Evolutionary conservation across 2,888 invertebrate genomes (phyloP), one percentile per base, ranked within the genome.

Genomic region (Thera obeliscata): DNA sequence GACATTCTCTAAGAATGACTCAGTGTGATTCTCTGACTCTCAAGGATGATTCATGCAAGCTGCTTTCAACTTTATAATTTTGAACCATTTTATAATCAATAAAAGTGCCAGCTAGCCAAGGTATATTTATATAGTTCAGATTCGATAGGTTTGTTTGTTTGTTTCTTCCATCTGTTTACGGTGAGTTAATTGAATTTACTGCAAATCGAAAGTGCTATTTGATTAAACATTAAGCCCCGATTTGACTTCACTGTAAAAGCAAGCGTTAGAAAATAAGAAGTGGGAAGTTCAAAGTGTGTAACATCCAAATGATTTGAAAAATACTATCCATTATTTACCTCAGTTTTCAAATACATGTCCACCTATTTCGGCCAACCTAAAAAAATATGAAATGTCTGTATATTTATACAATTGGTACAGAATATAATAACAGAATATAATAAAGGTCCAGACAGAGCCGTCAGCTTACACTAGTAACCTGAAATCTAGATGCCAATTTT

Each of bases 381-480:
- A 75, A 74, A 68, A 68, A 48, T 59, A 70, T 63, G 60, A 52
- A 68, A 63, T 64, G 67, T 70, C 48, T 50, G 43, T 61, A 63
- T 54, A 70, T 67, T 73, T 69, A 52, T 71, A 74, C 70, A 70
- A 71, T 72, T 71, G 61, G 48, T 60, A 72, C 72, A 66, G 70
- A 72, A n/a, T n/a, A n/a, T n/a, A n/a, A n/a, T n/a, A n/a, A n/a
- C n/a, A n/a, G n/a, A n/a, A n/a, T n/a, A n/a, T n/a, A 66, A 64
- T 74, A 60, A 71, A 76, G 67, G 62, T 69, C 75, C 77, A 76
- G 78, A 75, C 78, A 72, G 77, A 82, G 63, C 75, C 81, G 61
- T 75, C 77, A 72, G 69, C 71, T 62, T 67, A 70, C 56, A 70
- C 77, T 78, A 76, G 75, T 74, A 75, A 75, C 74, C 69, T 67